Evolutionary conservation across 2,113 vertebrate species (phyloP).

Genomic region (Porphyrio hochstetteri): DNA sequence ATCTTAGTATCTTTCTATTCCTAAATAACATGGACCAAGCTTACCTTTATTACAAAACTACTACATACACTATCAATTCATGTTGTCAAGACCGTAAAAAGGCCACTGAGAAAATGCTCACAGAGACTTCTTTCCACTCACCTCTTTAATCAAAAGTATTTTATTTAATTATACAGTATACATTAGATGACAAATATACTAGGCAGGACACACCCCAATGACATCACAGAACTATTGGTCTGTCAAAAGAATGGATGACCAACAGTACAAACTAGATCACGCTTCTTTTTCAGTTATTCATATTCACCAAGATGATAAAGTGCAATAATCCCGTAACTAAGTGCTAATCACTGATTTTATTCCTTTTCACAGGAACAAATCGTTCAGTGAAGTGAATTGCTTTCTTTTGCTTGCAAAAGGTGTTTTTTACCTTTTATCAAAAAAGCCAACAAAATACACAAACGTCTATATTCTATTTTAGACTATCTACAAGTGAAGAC

Average conservation of each 20-base stretch:
- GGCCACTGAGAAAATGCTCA: background rate
- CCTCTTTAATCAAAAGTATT: background rate
- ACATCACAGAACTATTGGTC: background rate
- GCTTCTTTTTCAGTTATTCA: background rate
- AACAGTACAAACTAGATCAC: background rate
- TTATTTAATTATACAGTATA: background rate
- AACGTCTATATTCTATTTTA: background rate
- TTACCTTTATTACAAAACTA: background rate
- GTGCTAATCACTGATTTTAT: background rate
- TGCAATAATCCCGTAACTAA: background rate
- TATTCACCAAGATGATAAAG: background rate
- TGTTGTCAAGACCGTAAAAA: background rate
- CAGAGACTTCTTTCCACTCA: background rate
- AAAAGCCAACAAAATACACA: background rate
- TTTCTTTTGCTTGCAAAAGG: background rate
- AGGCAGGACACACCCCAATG: background rate
- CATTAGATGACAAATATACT: background rate
- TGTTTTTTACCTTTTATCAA: background rate
- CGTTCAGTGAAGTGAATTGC: background rate
- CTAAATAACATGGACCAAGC: background rate
- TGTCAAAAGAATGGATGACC: background rate
- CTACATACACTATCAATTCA: background rate
- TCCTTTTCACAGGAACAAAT: background rate
- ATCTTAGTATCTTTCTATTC: background rate
- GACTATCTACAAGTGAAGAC: background rate